phyloP scores from a whole-genome alignment of 1,140 invertebrate species.

The Drosophila mojavensis region DNA sequence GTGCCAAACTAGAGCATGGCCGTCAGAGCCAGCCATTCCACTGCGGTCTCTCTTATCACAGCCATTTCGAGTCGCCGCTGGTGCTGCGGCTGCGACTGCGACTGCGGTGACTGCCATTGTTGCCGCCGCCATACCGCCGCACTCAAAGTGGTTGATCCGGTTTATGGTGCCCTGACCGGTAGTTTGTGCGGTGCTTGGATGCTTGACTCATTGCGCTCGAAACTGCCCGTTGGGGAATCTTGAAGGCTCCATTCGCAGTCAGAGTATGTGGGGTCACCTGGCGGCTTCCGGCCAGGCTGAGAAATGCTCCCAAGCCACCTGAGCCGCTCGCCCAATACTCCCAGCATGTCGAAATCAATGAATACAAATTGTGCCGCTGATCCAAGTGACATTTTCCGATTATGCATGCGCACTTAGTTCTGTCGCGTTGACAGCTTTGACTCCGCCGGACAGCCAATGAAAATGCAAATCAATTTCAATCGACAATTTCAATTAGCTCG shows the following conservation, averaged over 20 bases:
- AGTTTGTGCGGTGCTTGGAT: slow-evolving; percentile 18
- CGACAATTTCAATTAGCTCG: slow-evolving; percentile 32
- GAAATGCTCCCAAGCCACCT: slow-evolving; percentile 5
- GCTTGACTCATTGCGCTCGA: slow-evolving; percentile 34
- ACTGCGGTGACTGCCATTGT: slow-evolving; percentile 43
- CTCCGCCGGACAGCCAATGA: slow-evolving; percentile 25
- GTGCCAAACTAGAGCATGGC: slow-evolving; percentile 54
- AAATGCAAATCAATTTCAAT: slow-evolving; percentile 55
- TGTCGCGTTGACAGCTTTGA: slow-evolving; percentile 44
- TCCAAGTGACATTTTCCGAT: slow-evolving; percentile 28
- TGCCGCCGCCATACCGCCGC: slow-evolving; percentile 57
- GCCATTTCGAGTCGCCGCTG: slow-evolving; percentile 54
- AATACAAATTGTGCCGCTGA: slow-evolving; percentile 31
- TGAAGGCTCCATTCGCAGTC: slow-evolving; percentile 3
- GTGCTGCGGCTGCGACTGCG: slow-evolving; percentile 3
- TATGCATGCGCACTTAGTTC: slow-evolving; percentile 51
- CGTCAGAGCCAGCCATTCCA: slow-evolving; percentile 27
- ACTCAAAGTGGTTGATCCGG: slow-evolving; percentile 75
- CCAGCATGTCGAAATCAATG: slow-evolving; percentile 35
- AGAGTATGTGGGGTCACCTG: slow-evolving; percentile 27
- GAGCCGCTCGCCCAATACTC: slow-evolving; percentile 1
- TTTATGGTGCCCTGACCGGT: slow-evolving; percentile 45
- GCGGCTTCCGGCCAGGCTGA: not conserved
- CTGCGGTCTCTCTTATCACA: slow-evolving; percentile 68
- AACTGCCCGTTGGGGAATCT: slow-evolving; percentile 34